A percentile compares a stretch with the other conserved stretches of the same genome.
These are phyloP conservation scores for Marronus borbonicus DNA, from an alignment of 2,888 invertebrate genomes.

Conservation along the genomic window DNA sequence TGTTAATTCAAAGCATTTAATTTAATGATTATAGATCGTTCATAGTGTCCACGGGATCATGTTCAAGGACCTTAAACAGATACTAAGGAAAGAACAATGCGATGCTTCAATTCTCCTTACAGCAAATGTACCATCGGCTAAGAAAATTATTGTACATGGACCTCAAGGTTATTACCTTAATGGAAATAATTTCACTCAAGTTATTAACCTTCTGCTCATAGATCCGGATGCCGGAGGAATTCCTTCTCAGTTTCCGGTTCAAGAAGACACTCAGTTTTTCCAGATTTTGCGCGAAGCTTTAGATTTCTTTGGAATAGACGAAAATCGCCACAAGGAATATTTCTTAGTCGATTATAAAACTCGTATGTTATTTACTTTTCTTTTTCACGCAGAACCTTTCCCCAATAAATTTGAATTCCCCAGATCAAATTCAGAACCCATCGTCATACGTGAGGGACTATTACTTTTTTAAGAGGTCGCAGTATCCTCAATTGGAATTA, in stretches of 20 bases:
- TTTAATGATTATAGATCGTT: constrained; percentile 79
- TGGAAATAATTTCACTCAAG: background rate
- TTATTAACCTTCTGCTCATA: constrained; percentile 59
- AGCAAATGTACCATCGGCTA: constrained; percentile 99
- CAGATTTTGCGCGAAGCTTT: constrained; percentile 95
- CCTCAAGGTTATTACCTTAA: constrained; percentile 75
- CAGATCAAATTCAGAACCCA: constrained; percentile 97
- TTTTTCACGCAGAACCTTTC: too few relatives aligned
- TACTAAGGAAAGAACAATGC: constrained; percentile 98
- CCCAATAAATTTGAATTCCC: constrained; percentile 53
- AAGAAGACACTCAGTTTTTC: constrained; percentile 96
- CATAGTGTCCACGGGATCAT: constrained; percentile 99
- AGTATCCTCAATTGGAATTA: constrained; percentile 96
- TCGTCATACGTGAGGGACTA: constrained; percentile 96
- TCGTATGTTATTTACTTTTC: constrained; percentile 77
- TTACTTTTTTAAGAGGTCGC: constrained; percentile 84
- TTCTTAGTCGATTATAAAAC: constrained; percentile 99
- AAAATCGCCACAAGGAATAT: constrained; percentile 88
- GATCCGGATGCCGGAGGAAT: constrained; percentile 94
- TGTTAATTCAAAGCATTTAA: background rate
- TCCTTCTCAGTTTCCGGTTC: constrained; percentile 98
- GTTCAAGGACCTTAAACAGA: constrained; percentile 99
- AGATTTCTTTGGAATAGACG: constrained; percentile 97
- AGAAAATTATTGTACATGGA: constrained; percentile 98
- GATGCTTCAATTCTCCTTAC: constrained; percentile 98